Base-by-base conservation (phyloP, 2,888 invertebrate species). In the Dicycla oo region DNA sequence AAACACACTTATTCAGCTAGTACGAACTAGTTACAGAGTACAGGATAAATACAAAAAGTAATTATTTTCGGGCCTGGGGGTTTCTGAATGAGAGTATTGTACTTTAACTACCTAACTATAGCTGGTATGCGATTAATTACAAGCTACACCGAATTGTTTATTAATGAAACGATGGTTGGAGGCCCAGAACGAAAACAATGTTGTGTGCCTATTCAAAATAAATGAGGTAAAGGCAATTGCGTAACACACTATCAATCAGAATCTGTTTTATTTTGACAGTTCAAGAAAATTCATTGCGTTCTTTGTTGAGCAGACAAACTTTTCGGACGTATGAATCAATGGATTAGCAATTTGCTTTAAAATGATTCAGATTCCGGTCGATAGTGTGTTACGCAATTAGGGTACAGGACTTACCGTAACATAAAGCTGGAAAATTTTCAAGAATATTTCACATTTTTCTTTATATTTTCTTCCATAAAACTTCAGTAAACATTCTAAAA, bases 401-500 rank as follows among this genome's bases (percentile, higher is more conserved):
- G 30, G 30, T 30, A 4, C 38, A 49, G 49, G 6, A 38, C 2
- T 51, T 67, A 5, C 0, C 13, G 6, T 2, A 51, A 23, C 11
- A 6, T 8, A 30, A 68, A 18, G 40, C n/a, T 51, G 11, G 1
- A 5, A 47, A 38, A 38, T 5, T 26, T 15, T 40, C 1, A 30
- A 47, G 15, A 47, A 47, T 38, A 8, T 72, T 45, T 10, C n/a
- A 57, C 7, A 23, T 2, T 73, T 73, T 73, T 47, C 26, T 26
- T 38, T 4, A n/a, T 11, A 51, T 62, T 69, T 57, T 58, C 7
- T 56, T 64, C 26, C 13, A 66, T 53, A 38, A 57, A 67, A 75
- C 34, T 74, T 67, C 43, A 18, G 43, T 13, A 49, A 20, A 49
- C 8, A 62, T 65, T 65, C n/a, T 70, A 57, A 81, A 78, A 69